Base-by-base conservation (phyloP, 2,113 vertebrate genomes). In the Oryzias celebensis region DNA sequence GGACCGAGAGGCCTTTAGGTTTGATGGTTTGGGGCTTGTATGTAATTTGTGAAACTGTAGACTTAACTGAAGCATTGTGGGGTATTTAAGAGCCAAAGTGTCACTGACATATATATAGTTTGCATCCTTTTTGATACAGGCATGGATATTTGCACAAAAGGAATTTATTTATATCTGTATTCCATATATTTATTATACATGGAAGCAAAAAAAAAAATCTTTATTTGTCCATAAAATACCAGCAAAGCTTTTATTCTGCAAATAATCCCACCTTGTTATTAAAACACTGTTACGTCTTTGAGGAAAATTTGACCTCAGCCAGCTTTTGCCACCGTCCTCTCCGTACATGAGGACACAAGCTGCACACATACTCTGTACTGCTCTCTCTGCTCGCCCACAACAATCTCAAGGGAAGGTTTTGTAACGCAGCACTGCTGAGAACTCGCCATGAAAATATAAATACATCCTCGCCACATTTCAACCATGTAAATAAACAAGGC, bases 401-500 rank as follows among this genome's bases (percentile, higher is more conserved):
- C 7, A 52, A 71, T 90, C 91, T 88, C 91, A 64, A 59, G 90
- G 90, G 89, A 91, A 77, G 70, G 92, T 93, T 88, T 70, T 91
- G 94, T 96, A 96, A 96, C 90, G 87, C 89, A 85, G 94, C 90
- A 94, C 95, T 93, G 94, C 95, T 97, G 95, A 96, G 94, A 96
- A 97, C 93, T 89, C 92, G 92, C 92, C 94, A 94, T 92, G 92
- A 96, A 97, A 97, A 97, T 87, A 90, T 92, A 91, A 90, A 91
- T 96, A 96, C 94, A 98, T 96, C 94, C 95, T 86, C 91, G 87
- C 92, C 83, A 90, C 95, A 95, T 97, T 98, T 95, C 95, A 93
- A 92, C 92, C 95, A 94, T 95, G 94, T 97, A 98, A 98, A 98
- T 96, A 98, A 98, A 96, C 94, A 96, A 92, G 97, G 95, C 97